Conservation (phyloP, 2,888 invertebrate species). For the Limenitis camilla region DNA sequence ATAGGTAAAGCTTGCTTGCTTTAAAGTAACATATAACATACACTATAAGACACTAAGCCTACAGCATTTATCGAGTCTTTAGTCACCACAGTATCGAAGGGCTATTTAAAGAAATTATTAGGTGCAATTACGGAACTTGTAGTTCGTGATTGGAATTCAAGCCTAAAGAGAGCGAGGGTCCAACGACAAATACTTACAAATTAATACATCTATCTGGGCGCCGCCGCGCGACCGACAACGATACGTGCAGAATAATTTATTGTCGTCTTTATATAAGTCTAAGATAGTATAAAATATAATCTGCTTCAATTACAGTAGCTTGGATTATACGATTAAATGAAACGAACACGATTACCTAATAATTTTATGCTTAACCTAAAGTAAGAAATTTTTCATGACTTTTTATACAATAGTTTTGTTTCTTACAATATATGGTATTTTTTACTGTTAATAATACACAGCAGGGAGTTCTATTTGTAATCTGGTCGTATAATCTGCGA, state of each 20-base stretch:
- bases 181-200: conserved; percentile 74
- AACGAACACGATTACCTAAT: not conserved
- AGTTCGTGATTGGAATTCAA: conserved; percentile 72
- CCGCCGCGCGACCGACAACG: conserved; percentile 51
- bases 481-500: conserved; percentile 62
- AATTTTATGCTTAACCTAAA: conserved; percentile 18
- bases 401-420: conserved; percentile 1
- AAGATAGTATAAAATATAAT: conserved; percentile 40
- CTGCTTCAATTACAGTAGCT: conserved; percentile 26
- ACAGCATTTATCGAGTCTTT: conserved; percentile 6
- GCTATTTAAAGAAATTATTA: conserved; percentile 73
- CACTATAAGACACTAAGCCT: not conserved
- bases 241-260: conserved; percentile 69
- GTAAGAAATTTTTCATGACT: not conserved
- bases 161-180: conserved; percentile 51
- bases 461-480: conserved; percentile 58
- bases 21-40: too few species aligned
- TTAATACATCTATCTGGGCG: conserved; percentile 69
- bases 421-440: conserved; percentile 6
- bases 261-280: conserved; percentile 47
- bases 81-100: conserved; percentile 21
- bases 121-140: conserved; percentile 72
- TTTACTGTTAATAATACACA: conserved; percentile 32
- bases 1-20: too few species aligned
- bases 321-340: too few species aligned